Evolutionary conservation across 1,140 invertebrate species (phyloP), one percentile per base, ranked within the genome.

Genomic region (Procambarus clarkii): DNA sequence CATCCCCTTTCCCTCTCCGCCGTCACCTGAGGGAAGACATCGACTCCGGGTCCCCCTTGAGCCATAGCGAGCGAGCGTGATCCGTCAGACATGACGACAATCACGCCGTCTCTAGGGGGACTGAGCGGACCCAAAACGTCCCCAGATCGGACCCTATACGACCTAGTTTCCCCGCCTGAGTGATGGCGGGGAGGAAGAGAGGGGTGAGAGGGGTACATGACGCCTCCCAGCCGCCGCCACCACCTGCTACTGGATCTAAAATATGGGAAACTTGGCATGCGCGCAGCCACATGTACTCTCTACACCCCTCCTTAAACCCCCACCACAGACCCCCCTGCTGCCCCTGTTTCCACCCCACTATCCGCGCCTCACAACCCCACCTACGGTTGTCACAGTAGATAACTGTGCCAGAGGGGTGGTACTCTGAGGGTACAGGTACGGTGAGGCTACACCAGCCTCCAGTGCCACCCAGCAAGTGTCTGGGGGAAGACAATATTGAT

Each of bases 81-180:
- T 34, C 34, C 34, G 34, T 34, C 50, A 54, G 8, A 54, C 50
- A 54, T 13, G 13, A 11, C 4, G 24, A 5, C 69, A 74, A 74
- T 74, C 69, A 74, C n/a, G 69, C 34, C n/a, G 8, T 34, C 60
- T 64, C 60, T 64, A 64, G 69, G n/a, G n/a, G 69, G 69, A 34
- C n/a, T 74, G 24, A 74, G 34, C n/a, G 69, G 69, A 74, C 69
- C 69, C 69, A 8, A 74, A 9, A 34, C n/a, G 69, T 24, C 24
- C 69, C 24, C 69, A 34, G 24, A 34, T 5, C 69, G 69, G 69
- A 74, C 69, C 69, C 69, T 74, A 74, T 11, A 74, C 11, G 69
- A 74, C 69, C 69, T 74, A n/a, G 69, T 74, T 74, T 74, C 69
- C 69, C 69, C 69, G 69, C 1, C n/a, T 74, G 69, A 74, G 5